Evolutionary conservation across 1,140 invertebrate species (phyloP).

Genomic region (Heliconius hermathena): DNA sequence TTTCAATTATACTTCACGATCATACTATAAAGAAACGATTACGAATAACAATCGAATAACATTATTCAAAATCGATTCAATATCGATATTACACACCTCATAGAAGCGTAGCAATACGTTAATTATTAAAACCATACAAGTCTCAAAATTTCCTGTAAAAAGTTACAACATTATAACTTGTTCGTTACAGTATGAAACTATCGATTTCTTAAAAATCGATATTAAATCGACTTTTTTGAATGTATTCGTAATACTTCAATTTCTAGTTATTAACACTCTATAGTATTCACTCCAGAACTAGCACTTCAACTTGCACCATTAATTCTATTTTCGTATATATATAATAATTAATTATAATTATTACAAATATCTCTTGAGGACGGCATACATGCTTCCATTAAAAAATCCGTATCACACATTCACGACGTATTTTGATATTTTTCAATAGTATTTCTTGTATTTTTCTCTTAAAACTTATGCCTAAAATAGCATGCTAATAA

Average conservation of each 20-base stretch:
- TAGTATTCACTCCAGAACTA: not conserved
- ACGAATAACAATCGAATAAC: not conserved
- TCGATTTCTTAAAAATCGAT: conserved; percentile 16
- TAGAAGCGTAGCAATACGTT: not conserved
- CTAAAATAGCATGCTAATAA: conserved; percentile 74
- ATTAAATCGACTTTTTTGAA: conserved; percentile 44
- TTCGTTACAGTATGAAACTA: not conserved
- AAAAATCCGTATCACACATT: conserved; percentile 43
- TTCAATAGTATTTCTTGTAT: conserved; percentile 55
- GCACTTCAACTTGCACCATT: conserved; percentile 36
- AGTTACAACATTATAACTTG: not conserved
- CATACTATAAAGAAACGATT: not conserved
- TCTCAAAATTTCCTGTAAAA: conserved; percentile 4
- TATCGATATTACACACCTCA: not conserved
- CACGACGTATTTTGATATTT: conserved; percentile 51
- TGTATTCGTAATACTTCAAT: not conserved
- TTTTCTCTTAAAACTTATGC: conserved; percentile 52
- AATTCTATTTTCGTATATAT: conserved; percentile 32
- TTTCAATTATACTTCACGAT: conserved; percentile 26
- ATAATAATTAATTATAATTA: conserved; percentile 36
- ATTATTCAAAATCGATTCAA: not conserved
- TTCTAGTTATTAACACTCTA: not conserved
- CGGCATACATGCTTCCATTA: conserved; percentile 58
- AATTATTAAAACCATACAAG: not conserved
- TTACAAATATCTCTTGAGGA: conserved; percentile 44